Evolutionary conservation across 2,888 invertebrate species (phyloP), one percentile per base, ranked within the genome.

Genomic region (Diplazon laetatorius): DNA sequence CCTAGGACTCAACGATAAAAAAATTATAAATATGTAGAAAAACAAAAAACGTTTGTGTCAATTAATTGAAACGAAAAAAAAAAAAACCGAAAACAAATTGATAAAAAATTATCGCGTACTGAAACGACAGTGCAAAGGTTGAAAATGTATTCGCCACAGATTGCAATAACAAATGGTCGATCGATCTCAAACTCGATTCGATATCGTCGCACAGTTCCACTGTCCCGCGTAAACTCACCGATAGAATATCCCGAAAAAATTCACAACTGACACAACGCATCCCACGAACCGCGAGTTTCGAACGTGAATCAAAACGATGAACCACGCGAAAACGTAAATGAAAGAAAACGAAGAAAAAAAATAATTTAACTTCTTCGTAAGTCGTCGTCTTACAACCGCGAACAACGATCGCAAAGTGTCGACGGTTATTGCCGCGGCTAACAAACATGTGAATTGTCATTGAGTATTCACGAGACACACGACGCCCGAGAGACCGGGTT

Each of bases 381-480:
- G 60, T 60, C 55, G 70, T 55, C 66, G 46, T 63, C 42, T 55
- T 35, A 66, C 62, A 68, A 65, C 72, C 76, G 70, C 52, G 50
- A 60, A 60, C 68, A 74, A 42, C 72, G 68, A 77, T 76, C 74
- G 71, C 35, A 42, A 59, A 74, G 68, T 66, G 79, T 71, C 60
- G 76, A n/a, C 12, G 55, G 59, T 74, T 74, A 66, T 57, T 52
- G 70, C n/a, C n/a, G 44, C 52, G 52, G 44, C 63, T 60, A 66
- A 63, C 52, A 30, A 63, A 66, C 25, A 75, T 72, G 68, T 80
- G 72, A 65, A 62, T 59, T 71, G 62, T 48, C 52, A 84, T 85
- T 82, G 81, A 46, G 81, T 75, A 85, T 85, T 84, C 85, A 50
- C 44, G 48, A 68, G 60, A 84, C 82, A 84, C 82, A 71, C n/a